Base-by-base conservation (phyloP, 1,140 invertebrate genomes). In the Acyrthosiphon pisum region DNA sequence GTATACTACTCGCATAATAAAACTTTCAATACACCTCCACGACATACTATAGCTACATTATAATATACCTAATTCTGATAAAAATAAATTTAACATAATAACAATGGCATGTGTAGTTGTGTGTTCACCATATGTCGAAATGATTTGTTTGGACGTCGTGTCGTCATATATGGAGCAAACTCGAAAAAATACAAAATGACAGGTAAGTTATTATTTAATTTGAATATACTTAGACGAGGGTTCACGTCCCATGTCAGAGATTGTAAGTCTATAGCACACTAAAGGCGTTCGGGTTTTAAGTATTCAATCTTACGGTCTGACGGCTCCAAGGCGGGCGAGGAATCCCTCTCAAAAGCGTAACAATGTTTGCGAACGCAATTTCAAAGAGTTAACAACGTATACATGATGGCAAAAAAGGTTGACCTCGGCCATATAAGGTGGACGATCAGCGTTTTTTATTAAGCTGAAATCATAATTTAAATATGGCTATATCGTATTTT, bases 181-280 rank as follows among this genome's bases (percentile, higher is more conserved):
- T 88, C 41, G 41, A n/a, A 48, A 8, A 46, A 88, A 18, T 20
- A 9, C 30, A 37, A 30, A n/a, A 30, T 87, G 44, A 48, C 84
- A n/a, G 14, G 84, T 87, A 46, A 87, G 48, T 87, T 87, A 88
- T 88, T 88, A 48, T 88, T 88, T 35, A 20, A 48, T 48, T 48
- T 48, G 86, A 48, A 88, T 48, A 48, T 87, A 76, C 30, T 88
- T 86, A 50, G 50, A 88, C 86, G 44, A 46, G 11, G 44, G 84
- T 48, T 48, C 14, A 35, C 30, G 46, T 35, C 44, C 11, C 7
- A 46, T 22, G 86, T 48, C 86, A 46, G 41, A 46, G 84, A 46
- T 86, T 86, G 86, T 48, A 48, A 48, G 44, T 87, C 46, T 48
- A 48, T 35, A 46, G 87, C 48, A 89, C 48, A 44, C 44, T 26